Evolutionary conservation across 2,113 vertebrate species (phyloP).

Genomic region (Tragelaphus scriptus): DNA sequence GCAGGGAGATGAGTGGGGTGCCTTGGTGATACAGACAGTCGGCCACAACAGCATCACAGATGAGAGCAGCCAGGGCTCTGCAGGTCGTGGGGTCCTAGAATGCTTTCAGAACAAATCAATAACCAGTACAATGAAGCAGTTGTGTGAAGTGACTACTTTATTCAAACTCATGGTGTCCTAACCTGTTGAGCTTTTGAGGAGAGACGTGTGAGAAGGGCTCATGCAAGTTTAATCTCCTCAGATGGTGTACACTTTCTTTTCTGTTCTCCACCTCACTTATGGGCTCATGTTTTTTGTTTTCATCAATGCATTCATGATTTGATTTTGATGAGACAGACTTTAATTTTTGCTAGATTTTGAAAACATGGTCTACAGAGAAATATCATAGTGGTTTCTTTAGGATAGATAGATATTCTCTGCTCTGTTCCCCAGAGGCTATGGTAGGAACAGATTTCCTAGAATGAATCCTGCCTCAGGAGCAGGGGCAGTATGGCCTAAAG

Average conservation of each 20-base stretch:
- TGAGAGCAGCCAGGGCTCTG: not conserved
- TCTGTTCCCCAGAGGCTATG: not conserved
- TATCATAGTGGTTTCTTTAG: not conserved
- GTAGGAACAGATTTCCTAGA: not conserved
- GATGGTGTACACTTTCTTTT: not conserved
- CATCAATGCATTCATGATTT: not conserved
- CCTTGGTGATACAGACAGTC: conserved; percentile 50
- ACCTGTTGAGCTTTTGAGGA: conserved; percentile 67
- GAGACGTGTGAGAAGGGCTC: not conserved
- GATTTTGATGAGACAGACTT: not conserved
- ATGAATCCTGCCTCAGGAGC: not conserved
- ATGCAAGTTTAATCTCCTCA: conserved; percentile 39
- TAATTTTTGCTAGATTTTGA: not conserved
- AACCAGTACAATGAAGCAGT: conserved; percentile 62
- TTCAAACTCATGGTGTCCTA: conserved; percentile 52
- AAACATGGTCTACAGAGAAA: not conserved
- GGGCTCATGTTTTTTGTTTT: not conserved
- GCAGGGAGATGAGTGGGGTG: conserved; percentile 38
- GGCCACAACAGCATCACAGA: conserved; percentile 3
- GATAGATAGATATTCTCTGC: not conserved
- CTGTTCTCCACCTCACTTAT: not conserved
- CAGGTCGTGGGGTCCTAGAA: conserved; percentile 42
- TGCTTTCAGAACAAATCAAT: conserved; percentile 73
- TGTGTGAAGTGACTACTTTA: conserved; percentile 54
- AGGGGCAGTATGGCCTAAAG: not conserved